Percentiles rank a stretch among this genome's conserved stretches.
These are phyloP conservation scores for Neuroterus valhalla DNA, from an alignment of 1,140 invertebrate genomes.

Conservation along the genomic window DNA sequence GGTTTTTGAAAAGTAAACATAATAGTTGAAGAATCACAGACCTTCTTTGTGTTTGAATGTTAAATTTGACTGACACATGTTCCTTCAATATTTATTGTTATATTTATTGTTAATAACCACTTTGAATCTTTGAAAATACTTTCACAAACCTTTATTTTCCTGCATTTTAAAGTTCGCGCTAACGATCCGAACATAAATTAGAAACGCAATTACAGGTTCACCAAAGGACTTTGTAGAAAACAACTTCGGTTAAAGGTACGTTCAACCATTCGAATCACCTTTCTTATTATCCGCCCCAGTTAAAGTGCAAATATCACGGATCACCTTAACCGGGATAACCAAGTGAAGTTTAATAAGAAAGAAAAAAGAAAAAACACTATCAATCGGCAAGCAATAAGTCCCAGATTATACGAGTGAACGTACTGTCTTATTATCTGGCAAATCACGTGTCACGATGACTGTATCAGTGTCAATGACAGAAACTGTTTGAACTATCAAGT, in stretches of 20 bases:
- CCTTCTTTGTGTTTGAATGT: too few species aligned
- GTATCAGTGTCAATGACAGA: slow-evolving; percentile 58
- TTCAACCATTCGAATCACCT: background rate
- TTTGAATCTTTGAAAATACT: background rate
- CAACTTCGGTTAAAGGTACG: background rate
- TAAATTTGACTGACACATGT: too few species aligned
- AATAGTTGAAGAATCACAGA: too few species aligned
- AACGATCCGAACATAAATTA: slow-evolving; percentile 10
- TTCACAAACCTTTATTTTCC: slow-evolving; percentile 12
- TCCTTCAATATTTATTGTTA: background rate
- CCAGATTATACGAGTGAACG: slow-evolving; percentile 44
- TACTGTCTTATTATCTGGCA: slow-evolving; percentile 46
- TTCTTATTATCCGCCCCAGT: slow-evolving; percentile 9
- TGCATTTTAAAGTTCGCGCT: background rate
- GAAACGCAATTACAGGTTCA: background rate
- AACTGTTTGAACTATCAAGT: slow-evolving; percentile 34
- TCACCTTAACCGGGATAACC: slow-evolving; percentile 31
- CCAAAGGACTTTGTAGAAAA: background rate
- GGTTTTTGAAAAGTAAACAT: too few species aligned
- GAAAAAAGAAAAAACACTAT: slow-evolving; percentile 48
- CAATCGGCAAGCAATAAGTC: slow-evolving; percentile 49
- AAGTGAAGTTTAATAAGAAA: slow-evolving; percentile 31
- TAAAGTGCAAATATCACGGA: slow-evolving; percentile 32
- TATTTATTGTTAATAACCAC: background rate
- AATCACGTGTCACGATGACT: slow-evolving; percentile 40